These are phyloP conservation scores for Phoeniculus purpureus DNA, from an alignment of 2,797 vertebrate genomes.

Conservation along the genomic window DNA sequence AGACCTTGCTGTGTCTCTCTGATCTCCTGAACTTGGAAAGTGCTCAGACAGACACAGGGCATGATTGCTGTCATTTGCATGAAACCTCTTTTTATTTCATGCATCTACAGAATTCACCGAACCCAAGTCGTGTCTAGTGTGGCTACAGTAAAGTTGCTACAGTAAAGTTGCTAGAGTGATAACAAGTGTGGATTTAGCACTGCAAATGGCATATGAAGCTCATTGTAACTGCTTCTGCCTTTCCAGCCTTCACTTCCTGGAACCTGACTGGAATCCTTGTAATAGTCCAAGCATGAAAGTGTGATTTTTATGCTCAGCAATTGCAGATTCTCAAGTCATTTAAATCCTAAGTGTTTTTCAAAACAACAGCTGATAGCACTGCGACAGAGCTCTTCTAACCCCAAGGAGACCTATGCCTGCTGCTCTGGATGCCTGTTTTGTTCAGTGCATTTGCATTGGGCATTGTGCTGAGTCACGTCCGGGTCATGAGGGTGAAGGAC, in stretches of 20 bases:
- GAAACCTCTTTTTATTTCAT: background rate
- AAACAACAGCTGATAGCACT: conserved; percentile 45
- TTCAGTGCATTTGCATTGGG: accelerated
- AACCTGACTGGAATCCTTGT: background rate
- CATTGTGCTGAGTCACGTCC: background rate
- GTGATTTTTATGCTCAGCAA: background rate
- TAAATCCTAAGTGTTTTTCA: background rate
- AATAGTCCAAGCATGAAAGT: background rate
- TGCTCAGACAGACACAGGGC: background rate
- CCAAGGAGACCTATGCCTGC: background rate
- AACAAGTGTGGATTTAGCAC: background rate
- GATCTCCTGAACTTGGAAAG: background rate
- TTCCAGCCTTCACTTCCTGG: background rate
- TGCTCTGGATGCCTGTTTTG: accelerated
- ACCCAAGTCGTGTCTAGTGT: background rate
- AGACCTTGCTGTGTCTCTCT: background rate
- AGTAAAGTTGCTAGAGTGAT: background rate
- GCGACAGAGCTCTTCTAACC: background rate
- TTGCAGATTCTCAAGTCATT: background rate
- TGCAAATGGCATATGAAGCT: background rate
- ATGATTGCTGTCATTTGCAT: background rate
- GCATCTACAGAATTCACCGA: background rate
- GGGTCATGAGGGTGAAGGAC: accelerated
- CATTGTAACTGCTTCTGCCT: background rate
- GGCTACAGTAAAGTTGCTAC: background rate